Conservation (phyloP, 1,140 invertebrate species). For the Metopolophium dirhodum region DNA sequence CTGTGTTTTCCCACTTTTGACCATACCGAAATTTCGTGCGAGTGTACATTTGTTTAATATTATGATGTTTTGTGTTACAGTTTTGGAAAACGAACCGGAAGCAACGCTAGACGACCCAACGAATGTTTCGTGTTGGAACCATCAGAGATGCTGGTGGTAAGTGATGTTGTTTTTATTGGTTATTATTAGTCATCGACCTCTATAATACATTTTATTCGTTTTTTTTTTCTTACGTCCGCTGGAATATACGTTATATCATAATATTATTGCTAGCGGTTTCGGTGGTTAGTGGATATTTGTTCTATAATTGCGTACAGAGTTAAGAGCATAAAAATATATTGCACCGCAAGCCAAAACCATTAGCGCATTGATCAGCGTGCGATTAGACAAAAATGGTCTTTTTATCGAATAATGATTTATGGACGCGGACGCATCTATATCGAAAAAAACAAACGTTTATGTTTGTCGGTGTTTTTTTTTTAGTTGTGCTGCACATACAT, state of each 20-base stretch:
- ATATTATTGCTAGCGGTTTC: background rate
- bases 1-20: background rate
- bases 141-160: slow-evolving; percentile 88
- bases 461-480: background rate
- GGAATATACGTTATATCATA: background rate
- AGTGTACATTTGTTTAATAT: background rate
- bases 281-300: background rate
- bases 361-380: background rate
- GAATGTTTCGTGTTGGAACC: slow-evolving; percentile 86
- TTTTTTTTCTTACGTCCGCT: background rate
- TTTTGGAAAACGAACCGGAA: slow-evolving; percentile 81
- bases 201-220: background rate
- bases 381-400: background rate
- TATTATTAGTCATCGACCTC: slow-evolving; percentile 34
- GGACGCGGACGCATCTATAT: background rate
- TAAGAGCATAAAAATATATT: background rate
- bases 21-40: background rate
- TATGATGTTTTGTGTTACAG: slow-evolving; percentile 67
- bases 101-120: slow-evolving; percentile 75
- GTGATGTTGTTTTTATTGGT: slow-evolving; percentile 61
- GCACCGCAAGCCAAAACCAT: background rate
- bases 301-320: background rate
- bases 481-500: background rate
- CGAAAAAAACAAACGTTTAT: background rate
- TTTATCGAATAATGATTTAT: background rate